Conservation (phyloP, 2,113 vertebrate genomes). For the Ginglymostoma cirratum region DNA sequence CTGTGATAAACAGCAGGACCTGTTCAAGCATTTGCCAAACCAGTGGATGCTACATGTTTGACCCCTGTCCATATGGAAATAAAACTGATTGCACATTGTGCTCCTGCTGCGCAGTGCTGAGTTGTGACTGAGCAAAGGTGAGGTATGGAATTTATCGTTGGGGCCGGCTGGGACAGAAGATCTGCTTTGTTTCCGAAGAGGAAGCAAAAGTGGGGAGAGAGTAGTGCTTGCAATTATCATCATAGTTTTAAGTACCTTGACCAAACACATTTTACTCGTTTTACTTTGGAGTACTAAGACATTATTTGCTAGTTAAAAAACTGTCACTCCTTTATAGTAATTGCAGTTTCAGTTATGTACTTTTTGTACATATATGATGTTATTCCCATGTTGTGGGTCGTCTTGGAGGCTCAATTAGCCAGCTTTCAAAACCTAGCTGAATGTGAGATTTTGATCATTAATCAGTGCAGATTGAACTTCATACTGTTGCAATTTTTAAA, state of each 20-base stretch:
- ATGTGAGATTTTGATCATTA: background rate
- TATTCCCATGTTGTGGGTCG: background rate
- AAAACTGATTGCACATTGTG: constrained; percentile 16
- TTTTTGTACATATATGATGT: background rate
- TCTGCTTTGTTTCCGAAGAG: background rate
- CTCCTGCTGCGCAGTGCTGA: background rate
- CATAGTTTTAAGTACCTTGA: background rate
- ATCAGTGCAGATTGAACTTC: background rate
- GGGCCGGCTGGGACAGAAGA: background rate
- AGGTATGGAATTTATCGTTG: constrained; percentile 26
- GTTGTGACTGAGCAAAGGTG: constrained; percentile 17
- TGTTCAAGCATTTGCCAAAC: constrained; percentile 11
- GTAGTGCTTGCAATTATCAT: constrained; percentile 1
- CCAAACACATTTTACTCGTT: background rate
- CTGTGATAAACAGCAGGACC: background rate
- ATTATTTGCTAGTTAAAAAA: background rate
- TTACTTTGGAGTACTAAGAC: background rate
- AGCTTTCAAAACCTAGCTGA: background rate
- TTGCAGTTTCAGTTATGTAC: background rate
- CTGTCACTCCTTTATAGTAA: background rate
- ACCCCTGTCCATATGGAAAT: constrained; percentile 33
- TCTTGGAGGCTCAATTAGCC: background rate
- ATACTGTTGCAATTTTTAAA: background rate
- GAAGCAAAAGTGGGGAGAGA: background rate
- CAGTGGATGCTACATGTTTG: background rate